Conservation (phyloP, 2,113 vertebrate species). For the Mesitornis unicolor region DNA sequence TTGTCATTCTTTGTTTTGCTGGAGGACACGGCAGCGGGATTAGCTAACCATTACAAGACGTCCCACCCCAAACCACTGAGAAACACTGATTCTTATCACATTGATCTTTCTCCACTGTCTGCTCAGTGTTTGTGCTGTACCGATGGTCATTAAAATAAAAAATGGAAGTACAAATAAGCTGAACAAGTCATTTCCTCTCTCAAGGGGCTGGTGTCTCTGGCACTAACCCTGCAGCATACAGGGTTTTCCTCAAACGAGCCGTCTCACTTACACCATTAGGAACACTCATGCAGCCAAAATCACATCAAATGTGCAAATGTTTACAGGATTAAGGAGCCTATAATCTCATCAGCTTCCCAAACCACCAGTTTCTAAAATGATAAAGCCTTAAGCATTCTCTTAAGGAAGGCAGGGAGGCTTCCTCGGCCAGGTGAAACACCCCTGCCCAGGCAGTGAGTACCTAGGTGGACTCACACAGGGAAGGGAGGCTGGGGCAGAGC, state of each 20-base stretch:
- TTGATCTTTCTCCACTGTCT: not conserved
- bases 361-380: not conserved
- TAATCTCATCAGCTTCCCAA: not conserved
- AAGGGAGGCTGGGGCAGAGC: not conserved
- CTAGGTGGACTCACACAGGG: not conserved
- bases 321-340: not conserved
- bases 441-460: not conserved
- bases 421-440: not conserved
- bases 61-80: not conserved
- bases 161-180: not conserved
- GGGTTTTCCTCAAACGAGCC: not conserved
- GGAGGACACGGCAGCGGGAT: not conserved
- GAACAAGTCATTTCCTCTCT: not conserved
- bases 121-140: not conserved
- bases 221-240: not conserved
- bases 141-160: not conserved
- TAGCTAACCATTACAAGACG: not conserved
- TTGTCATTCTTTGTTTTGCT: not conserved
- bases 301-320: fast-evolving
- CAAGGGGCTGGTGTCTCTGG: not conserved
- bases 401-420: not conserved
- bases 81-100: not conserved
- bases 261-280: not conserved
- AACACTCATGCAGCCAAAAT: not conserved
- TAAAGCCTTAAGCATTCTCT: not conserved